Percentiles rank a stretch among this genome's conserved stretches.
phyloP scores from a whole-genome alignment of 2,113 vertebrate species.

The Misgurnus anguillicaudatus region DNA sequence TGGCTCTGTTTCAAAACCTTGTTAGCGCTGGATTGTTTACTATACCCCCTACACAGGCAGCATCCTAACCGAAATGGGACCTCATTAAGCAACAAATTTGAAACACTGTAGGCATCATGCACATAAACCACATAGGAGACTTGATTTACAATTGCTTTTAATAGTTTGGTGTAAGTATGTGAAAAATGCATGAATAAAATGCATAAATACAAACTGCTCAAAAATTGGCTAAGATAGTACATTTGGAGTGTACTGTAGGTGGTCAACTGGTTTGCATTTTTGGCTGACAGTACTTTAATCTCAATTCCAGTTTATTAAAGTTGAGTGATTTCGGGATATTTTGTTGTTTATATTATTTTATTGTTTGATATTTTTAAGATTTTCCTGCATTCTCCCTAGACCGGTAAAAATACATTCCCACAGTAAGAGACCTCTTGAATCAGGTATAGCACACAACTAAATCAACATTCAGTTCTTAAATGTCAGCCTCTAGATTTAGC shows the following conservation, averaged over 20 bases:
- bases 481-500: slow-evolving; percentile 40
- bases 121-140: not conserved
- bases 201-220: no score
- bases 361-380: not conserved
- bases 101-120: not conserved
- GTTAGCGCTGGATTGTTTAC: not conserved
- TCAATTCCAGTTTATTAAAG: not conserved
- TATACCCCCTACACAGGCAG: not conserved
- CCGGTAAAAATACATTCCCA: not conserved
- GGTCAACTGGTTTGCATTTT: no score
- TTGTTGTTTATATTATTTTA: not conserved
- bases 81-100: not conserved
- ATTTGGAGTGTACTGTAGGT: no score
- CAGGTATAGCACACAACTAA: slow-evolving; percentile 15
- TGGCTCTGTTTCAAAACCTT: not conserved
- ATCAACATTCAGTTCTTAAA: slow-evolving; percentile 43
- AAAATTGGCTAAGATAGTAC: no score
- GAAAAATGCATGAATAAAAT: not conserved
- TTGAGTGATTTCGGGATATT: not conserved
- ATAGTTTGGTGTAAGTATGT: not conserved
- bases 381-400: not conserved
- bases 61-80: not conserved
- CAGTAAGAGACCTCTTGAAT: not conserved
- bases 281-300: no score
- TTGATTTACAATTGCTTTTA: not conserved